Base-by-base conservation (phyloP, 2,888 invertebrate genomes). In the Eretmocerus hayati region DNA sequence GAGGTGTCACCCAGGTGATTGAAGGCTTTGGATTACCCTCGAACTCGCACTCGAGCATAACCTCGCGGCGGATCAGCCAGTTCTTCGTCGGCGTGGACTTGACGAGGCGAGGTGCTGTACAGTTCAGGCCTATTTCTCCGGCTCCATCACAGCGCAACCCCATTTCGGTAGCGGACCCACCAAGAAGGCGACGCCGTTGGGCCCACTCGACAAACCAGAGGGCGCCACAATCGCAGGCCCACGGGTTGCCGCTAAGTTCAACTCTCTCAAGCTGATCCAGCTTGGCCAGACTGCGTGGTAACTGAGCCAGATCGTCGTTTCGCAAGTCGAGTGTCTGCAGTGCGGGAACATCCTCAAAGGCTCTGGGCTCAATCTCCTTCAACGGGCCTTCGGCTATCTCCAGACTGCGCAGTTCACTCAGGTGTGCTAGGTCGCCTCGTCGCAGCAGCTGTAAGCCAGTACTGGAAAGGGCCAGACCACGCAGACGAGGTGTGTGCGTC, bases 141-240 rank as follows among this genome's bases (percentile, higher is more conserved):
- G 81, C 56, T 8, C 45, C 57, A 26, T 69, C 62, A 37, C 63
- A 58, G 26, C 73, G 75, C 62, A 88, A 88, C 55, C 79, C 82
- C 42, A 87, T 69, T 19, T 81, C 80, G 1, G 81, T 80, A 56
- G 77, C 77, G 45, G 75, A 72, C 19, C 66, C 62, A 6, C 62
- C 57, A 1, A 72, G 73, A 36, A 75, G 72, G 54, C 72, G 73
- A 41, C 75, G 72, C 55, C 67, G 72, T 46, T 79, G 79, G 9
- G 80, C 76, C 83, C 83, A 84, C 13, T 75, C 66, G 2, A 75
- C 69, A 57, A 89, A 81, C 90, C 90, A 90, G 56, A 80, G 81
- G 80, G 89, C 85, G 41, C 86, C 80, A 63, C 92, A 92, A 69
- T 90, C 89, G 73, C 92, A 92, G 16, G 83, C 81, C 84, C 88